These are phyloP conservation scores for Boulengeromyrus knoepffleri DNA, from an alignment of 2,113 vertebrate species.

Conservation along the genomic window DNA sequence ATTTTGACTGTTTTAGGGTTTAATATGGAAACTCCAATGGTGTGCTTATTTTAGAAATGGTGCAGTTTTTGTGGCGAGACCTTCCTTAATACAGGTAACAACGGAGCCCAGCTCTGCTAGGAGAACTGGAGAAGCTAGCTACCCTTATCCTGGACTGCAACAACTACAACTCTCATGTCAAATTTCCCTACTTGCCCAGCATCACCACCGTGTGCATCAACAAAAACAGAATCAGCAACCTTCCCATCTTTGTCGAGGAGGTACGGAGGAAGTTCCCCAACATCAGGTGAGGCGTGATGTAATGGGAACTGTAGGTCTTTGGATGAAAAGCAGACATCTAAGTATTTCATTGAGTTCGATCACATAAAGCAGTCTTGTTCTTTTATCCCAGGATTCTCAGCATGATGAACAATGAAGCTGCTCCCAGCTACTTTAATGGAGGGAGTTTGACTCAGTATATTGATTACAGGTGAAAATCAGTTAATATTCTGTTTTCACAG, in stretches of 20 bases:
- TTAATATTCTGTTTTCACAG: background rate
- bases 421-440: slow-evolving; percentile 66
- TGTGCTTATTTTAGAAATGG: background rate
- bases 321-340: background rate
- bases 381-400: slow-evolving; percentile 52
- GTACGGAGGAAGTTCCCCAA: slow-evolving; percentile 57
- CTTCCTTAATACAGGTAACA: slow-evolving; percentile 47
- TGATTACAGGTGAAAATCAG: slow-evolving; percentile 58
- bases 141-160: slow-evolving; percentile 66
- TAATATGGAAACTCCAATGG: background rate
- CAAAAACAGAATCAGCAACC: slow-evolving; percentile 64
- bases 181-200: slow-evolving; percentile 63
- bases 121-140: slow-evolving; percentile 54
- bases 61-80: background rate
- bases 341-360: background rate
- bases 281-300: slow-evolving; percentile 48
- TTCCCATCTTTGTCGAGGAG: slow-evolving; percentile 62
- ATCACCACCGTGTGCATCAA: slow-evolving; percentile 61
- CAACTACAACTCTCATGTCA: slow-evolving; percentile 60
- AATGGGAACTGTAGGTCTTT: background rate
- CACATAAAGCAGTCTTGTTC: background rate
- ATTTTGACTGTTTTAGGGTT: background rate
- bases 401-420: slow-evolving; percentile 70
- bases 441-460: slow-evolving; percentile 57
- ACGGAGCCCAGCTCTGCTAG: slow-evolving; percentile 61